A percentile compares a stretch with the other conserved stretches of the same genome.
Evolutionary conservation across 2,888 invertebrate species (phyloP).

Genomic region (Morpho deidamia): DNA sequence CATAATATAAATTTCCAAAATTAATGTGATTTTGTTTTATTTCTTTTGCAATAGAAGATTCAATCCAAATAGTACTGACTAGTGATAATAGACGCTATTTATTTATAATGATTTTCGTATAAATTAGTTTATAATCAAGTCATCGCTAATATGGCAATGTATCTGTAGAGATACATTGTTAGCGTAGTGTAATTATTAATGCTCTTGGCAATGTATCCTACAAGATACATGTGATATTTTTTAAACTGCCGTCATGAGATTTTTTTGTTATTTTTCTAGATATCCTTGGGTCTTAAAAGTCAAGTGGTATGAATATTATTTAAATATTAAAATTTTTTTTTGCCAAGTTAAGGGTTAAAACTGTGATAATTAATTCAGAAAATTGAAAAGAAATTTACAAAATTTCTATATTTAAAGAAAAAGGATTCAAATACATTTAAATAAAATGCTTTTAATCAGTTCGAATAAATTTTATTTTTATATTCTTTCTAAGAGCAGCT

Average conservation of each 20-base stretch:
- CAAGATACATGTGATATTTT: background rate
- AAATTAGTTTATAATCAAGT: background rate
- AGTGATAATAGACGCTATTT: background rate
- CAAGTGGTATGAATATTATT: conserved; percentile 9
- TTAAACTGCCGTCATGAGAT: background rate
- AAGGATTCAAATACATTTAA: too few species aligned
- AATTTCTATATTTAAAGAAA: too few species aligned
- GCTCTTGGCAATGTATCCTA: conserved; percentile 3
- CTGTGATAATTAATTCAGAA: too few species aligned
- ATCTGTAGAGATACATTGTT: background rate
- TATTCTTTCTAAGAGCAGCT: too few species aligned
- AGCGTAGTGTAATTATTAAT: background rate
- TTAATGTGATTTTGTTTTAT: conserved; percentile 2
- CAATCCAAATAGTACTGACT: background rate
- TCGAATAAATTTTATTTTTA: too few species aligned
- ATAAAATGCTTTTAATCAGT: too few species aligned
- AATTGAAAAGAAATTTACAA: too few species aligned
- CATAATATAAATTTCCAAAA: conserved; percentile 1
- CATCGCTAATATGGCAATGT: background rate
- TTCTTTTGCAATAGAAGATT: background rate
- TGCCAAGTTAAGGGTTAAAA: conserved; percentile 8
- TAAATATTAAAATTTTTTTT: conserved; percentile 2
- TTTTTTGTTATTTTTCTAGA: conserved; percentile 5
- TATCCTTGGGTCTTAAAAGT: conserved; percentile 5
- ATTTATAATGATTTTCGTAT: background rate